A percentile compares a stretch with the other conserved stretches of the same genome.
These are phyloP conservation scores for Panthera leo DNA, from an alignment of 2,113 vertebrate genomes.

Conservation along the genomic window DNA sequence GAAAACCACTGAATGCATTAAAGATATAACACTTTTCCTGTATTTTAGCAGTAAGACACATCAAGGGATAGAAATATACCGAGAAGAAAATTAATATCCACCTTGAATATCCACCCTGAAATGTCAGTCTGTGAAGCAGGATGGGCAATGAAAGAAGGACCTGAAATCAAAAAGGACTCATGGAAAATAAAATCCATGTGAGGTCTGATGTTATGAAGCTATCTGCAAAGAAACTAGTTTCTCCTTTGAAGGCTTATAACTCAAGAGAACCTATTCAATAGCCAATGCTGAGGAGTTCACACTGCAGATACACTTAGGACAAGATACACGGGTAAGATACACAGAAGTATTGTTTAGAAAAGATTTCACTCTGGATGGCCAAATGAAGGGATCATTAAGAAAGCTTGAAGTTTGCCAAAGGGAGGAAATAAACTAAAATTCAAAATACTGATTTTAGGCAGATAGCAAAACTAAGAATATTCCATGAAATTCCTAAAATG, in stretches of 20 bases:
- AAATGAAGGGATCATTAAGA: slow-evolving; percentile 10
- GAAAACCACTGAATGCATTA: slow-evolving; percentile 45
- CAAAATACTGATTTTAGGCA: slow-evolving; percentile 40
- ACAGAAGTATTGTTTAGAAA: neutral
- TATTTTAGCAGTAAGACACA: slow-evolving; percentile 60
- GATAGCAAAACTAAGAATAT: slow-evolving; percentile 40
- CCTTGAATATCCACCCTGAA: slow-evolving; percentile 31
- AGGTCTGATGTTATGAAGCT: neutral
- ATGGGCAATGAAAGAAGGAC: neutral
- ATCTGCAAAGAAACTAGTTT: slow-evolving; percentile 14
- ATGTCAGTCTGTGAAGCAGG: slow-evolving; percentile 36
- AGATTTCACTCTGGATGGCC: neutral
- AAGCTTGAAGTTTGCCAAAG: neutral
- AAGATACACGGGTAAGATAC: neutral
- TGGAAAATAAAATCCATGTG: slow-evolving; percentile 7
- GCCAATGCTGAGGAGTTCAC: neutral
- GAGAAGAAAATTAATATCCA: slow-evolving; percentile 41
- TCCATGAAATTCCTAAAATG: neutral
- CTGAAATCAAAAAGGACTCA: neutral
- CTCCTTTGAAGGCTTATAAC: slow-evolving; percentile 22
- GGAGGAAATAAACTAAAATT: neutral
- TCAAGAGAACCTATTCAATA: neutral
- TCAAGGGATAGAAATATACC: slow-evolving; percentile 26
- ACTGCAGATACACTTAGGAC: neutral
- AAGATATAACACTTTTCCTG: slow-evolving; percentile 51